Conservation (phyloP, 2,113 vertebrate genomes). For the Redunca redunca region DNA sequence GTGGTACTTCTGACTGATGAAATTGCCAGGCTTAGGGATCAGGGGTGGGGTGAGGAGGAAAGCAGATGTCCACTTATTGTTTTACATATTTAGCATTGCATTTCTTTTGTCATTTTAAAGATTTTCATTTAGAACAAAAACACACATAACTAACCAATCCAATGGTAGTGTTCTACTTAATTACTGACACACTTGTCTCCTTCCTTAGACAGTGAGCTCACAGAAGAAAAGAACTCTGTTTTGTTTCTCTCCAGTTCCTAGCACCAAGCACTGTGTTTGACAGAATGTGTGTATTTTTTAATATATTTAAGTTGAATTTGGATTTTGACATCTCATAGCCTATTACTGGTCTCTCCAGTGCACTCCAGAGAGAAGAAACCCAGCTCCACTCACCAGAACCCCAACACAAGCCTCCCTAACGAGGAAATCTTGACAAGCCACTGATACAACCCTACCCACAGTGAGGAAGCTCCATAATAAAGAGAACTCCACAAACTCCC, state of each 20-base stretch:
- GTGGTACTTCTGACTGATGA: not conserved
- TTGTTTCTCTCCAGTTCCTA: not conserved
- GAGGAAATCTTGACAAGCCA: too few relatives aligned
- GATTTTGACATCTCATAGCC: too few relatives aligned
- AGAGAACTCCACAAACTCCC: too few relatives aligned
- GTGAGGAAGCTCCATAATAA: too few relatives aligned
- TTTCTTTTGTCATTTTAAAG: not conserved
- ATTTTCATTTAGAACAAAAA: not conserved
- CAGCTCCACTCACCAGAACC: too few relatives aligned
- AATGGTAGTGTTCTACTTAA: not conserved
- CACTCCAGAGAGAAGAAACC: too few relatives aligned
- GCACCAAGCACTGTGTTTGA: not conserved
- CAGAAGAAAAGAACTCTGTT: not conserved
- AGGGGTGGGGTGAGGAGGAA: not conserved
- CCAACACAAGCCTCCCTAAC: too few relatives aligned
- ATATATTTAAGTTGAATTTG: not conserved
- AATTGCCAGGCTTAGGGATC: not conserved
- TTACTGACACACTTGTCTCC: not conserved
- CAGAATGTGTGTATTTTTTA: not conserved
- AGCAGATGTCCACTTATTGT: not conserved
- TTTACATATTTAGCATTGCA: not conserved
- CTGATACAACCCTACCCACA: too few relatives aligned
- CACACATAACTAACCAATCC: not conserved
- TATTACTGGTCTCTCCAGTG: too few relatives aligned
- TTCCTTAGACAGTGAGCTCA: not conserved